Conservation (phyloP, 2,113 vertebrate genomes). For the Lasiurus borealis region DNA sequence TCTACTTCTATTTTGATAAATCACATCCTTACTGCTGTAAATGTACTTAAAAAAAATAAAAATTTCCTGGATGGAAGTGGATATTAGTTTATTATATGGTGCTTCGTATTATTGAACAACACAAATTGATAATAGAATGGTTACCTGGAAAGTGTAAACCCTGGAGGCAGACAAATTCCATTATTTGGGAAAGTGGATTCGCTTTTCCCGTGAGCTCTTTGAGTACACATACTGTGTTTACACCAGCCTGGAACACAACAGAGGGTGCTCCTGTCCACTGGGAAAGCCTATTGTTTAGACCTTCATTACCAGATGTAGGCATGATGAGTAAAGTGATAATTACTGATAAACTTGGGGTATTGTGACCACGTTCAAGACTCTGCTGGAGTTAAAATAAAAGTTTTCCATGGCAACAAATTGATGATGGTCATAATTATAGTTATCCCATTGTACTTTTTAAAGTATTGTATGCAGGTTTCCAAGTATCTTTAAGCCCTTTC, state of each 20-base stretch:
- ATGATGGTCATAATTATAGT: constrained; percentile 31
- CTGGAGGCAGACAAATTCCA: background rate
- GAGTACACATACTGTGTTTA: background rate
- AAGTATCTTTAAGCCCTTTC: background rate
- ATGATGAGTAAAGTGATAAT: background rate
- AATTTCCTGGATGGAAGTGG: background rate
- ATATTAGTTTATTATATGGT: constrained; percentile 3
- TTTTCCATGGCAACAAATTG: constrained; percentile 9
- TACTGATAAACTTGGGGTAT: background rate
- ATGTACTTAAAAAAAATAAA: constrained; percentile 46
- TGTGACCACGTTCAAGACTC: background rate
- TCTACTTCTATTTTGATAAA: constrained; percentile 53
- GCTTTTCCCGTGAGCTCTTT: background rate
- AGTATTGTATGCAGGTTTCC: background rate
- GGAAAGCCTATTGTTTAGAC: background rate
- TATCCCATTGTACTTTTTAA: background rate
- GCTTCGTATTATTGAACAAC: constrained; percentile 27
- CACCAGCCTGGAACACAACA: background rate
- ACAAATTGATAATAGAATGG: background rate
- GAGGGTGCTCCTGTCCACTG: background rate
- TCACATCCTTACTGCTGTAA: constrained; percentile 28
- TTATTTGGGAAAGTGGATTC: background rate
- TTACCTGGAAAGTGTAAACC: constrained; percentile 24
- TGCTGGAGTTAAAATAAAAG: background rate
- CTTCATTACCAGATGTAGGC: background rate